Evolutionary conservation across 2,888 invertebrate species (phyloP).

Genomic region (Eurytoma californica): DNA sequence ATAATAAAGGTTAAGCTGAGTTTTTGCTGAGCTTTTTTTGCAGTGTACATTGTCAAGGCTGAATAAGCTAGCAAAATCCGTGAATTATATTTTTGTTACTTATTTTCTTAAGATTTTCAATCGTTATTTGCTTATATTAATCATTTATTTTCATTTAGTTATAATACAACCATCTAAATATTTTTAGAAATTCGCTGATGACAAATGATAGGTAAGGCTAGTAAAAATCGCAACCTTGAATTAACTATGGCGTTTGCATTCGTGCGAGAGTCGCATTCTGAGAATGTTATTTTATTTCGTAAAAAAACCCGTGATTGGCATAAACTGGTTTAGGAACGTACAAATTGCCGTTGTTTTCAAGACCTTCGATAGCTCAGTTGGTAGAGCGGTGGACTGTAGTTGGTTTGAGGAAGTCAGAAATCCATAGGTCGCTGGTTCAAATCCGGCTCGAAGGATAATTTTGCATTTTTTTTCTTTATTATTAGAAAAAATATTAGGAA

Average conservation of each 20-base stretch:
- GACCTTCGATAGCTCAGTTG: conserved; percentile 67
- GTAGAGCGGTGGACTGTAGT: conserved; percentile 76
- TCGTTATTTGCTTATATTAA: no score
- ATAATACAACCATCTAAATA: neutral
- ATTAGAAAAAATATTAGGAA: no score
- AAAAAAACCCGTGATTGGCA: neutral
- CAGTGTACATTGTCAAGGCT: neutral
- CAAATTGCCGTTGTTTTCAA: neutral
- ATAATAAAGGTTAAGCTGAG: conserved; percentile 38
- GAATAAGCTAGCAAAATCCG: neutral
- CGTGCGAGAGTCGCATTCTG: neutral
- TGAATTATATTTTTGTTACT: no score
- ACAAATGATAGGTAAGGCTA: neutral
- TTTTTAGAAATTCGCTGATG: conserved; percentile 26
- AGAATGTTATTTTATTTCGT: neutral
- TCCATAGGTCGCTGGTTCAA: conserved; percentile 73
- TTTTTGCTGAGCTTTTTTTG: neutral
- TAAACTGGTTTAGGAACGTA: conserved; percentile 35
- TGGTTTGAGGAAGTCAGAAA: conserved; percentile 63
- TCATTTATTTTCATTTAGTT: no score
- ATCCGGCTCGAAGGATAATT: conserved; percentile 71
- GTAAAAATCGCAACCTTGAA: conserved; percentile 28
- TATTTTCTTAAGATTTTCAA: no score
- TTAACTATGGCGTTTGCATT: conserved; percentile 5
- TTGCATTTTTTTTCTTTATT: conserved; percentile 10